Conservation (phyloP, 2,888 invertebrate genomes). For the Altica lythri region DNA sequence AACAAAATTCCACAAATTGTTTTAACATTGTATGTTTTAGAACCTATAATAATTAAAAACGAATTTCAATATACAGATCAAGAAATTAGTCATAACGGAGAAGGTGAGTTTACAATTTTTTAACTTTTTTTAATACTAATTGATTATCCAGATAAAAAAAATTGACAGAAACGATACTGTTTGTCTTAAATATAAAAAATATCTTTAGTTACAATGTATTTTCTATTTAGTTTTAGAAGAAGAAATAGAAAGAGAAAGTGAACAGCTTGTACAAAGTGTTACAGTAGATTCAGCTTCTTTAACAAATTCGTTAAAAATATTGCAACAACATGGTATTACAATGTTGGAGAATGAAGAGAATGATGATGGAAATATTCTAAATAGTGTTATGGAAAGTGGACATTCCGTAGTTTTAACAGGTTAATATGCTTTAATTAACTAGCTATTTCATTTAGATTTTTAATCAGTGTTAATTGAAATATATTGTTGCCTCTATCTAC, state of each 20-base stretch:
- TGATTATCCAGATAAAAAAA: too few relatives aligned
- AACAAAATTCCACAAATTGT: too few relatives aligned
- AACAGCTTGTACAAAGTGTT: too few relatives aligned
- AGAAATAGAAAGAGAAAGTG: slow-evolving; percentile 26
- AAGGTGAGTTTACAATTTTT: too few relatives aligned
- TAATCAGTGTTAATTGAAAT: too few relatives aligned
- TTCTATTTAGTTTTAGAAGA: slow-evolving; percentile 9
- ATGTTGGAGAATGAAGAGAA: slow-evolving; percentile 69
- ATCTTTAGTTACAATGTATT: too few relatives aligned
- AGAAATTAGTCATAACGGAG: slow-evolving; percentile 13
- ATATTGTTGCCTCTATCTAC: too few relatives aligned
- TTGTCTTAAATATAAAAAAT: too few relatives aligned
- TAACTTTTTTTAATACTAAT: too few relatives aligned
- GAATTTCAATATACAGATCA: slow-evolving; percentile 18
- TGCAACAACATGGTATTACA: slow-evolving; percentile 85
- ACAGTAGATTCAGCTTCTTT: slow-evolving; percentile 37
- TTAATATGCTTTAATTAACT: too few relatives aligned
- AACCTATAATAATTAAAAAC: slow-evolving; percentile 18
- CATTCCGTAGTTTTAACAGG: slow-evolving; percentile 83
- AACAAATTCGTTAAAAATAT: slow-evolving; percentile 65
- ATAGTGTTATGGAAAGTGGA: slow-evolving; percentile 82
- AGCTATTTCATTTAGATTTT: too few relatives aligned
- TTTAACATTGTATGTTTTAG: slow-evolving; percentile 13
- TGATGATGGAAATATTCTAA: slow-evolving; percentile 75
- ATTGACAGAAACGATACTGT: too few relatives aligned